Base-by-base conservation (phyloP, 1,140 invertebrate genomes). In the Brachystomella parvula region DNA sequence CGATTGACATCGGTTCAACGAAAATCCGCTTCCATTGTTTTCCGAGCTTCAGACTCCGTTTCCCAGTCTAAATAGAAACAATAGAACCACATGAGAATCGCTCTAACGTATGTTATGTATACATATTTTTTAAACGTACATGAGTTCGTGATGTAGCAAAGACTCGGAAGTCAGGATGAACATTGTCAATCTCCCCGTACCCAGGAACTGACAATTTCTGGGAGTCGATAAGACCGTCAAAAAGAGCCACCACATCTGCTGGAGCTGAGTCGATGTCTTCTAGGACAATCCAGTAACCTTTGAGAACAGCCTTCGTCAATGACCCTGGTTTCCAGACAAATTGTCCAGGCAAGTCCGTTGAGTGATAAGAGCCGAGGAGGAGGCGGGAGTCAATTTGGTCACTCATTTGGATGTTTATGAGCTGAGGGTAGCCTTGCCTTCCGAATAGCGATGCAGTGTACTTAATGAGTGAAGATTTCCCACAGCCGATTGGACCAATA, bases 301-400 rank as follows among this genome's bases (percentile, higher is more conserved):
- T 87, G 1, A 72, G 47, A 21, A 72, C 59, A 31, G 71, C 88
- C 80, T 89, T 85, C 3, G 92, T 92, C 29, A 97, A 77, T 61
- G 92, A 86, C 47, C 96, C 96, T 6, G 95, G 87, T 72, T 90
- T 85, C 96, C 96, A 99, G 31, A 94, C 78, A 81, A 99, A 99
- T 79, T 99, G 92, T 39, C 96, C 96, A 2, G 95, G 95, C 35
- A 96, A 83, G 76, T 98, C 94, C 0, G 96, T 96, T 77, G 96
- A 98, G 71, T 88, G 83, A 79, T 99, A 98, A 30, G 90, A 90
- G 3, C 96, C 96, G 15, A 99, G 78, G 19, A 99, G 77, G 81
- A 94, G 89, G 80, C 96, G 93, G 59, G 92, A 90, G 77, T 99
- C 96, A n/a, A 93, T 95, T 79, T 99, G 94, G 81, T 99, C 95